Conservation (phyloP, 2,113 vertebrate species). For the Zosterops borbonicus region DNA sequence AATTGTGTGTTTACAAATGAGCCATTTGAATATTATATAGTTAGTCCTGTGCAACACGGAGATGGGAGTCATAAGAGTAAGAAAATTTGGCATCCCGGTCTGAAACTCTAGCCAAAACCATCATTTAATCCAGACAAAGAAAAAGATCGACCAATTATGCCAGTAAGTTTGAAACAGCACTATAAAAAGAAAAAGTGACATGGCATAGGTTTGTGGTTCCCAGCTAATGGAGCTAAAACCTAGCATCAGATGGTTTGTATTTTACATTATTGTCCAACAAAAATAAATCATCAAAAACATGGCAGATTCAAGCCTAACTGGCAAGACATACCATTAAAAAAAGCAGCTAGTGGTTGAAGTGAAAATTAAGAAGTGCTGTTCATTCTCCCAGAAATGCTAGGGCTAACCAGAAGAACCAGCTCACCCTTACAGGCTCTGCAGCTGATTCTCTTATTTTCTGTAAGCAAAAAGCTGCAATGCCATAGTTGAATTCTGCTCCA, state of each 20-base stretch:
- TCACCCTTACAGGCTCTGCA: background rate
- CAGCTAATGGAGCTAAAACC: conserved; percentile 35
- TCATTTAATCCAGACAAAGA: conserved; percentile 65
- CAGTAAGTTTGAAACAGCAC: conserved; percentile 54
- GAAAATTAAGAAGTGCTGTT: conserved; percentile 41
- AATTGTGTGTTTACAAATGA: conserved; percentile 64
- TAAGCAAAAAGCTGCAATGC: background rate
- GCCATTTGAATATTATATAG: conserved; percentile 49
- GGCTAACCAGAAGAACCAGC: conserved; percentile 46
- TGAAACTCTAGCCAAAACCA: conserved; percentile 44
- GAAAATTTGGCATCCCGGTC: conserved; percentile 30
- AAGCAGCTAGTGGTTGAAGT: conserved; percentile 36
- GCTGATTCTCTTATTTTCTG: background rate
- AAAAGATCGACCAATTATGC: conserved; percentile 47
- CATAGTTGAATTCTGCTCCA: background rate
- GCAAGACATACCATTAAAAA: conserved; percentile 39
- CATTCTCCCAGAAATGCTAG: conserved; percentile 28
- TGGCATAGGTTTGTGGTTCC: conserved; percentile 45
- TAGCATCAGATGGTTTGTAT: conserved; percentile 37
- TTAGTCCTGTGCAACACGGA: background rate
- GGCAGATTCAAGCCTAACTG: conserved; percentile 58
- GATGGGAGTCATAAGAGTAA: conserved; percentile 49
- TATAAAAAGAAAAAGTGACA: conserved; percentile 44
- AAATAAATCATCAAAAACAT: conserved; percentile 69
- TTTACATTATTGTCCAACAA: conserved; percentile 62